These are phyloP conservation scores for Apodemia mormo DNA, from an alignment of 2,888 invertebrate species.

Conservation along the genomic window DNA sequence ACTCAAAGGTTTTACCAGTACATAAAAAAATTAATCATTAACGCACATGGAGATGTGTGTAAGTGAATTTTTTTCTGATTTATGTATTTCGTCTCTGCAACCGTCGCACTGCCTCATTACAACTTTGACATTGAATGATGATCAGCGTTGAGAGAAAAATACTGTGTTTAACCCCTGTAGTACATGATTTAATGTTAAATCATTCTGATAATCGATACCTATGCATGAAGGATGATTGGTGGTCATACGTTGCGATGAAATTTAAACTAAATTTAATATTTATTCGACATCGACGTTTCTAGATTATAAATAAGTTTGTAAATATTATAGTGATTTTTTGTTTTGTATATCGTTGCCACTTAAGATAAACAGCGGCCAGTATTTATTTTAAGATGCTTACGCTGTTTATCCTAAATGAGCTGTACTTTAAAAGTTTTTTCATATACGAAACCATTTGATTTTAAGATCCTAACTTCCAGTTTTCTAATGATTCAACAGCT, in stretches of 20 bases:
- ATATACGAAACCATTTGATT: no score
- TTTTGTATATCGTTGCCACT: no score
- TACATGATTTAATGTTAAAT: conserved; percentile 66
- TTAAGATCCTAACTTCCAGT: no score
- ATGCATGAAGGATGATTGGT: conserved; percentile 27
- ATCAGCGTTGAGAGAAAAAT: conserved; percentile 62
- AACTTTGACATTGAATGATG: conserved; percentile 71
- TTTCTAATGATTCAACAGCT: no score
- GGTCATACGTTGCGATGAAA: conserved; percentile 25
- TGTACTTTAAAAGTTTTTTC: no score
- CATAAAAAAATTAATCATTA: not conserved
- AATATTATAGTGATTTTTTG: no score
- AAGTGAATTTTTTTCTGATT: conserved; percentile 67
- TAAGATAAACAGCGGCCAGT: no score
- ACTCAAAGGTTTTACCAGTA: not conserved
- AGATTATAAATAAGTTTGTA: not conserved
- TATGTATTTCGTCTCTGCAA: conserved; percentile 58
- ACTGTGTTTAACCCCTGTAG: conserved; percentile 60
- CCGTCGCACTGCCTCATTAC: conserved; percentile 65
- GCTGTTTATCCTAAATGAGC: no score
- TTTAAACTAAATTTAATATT: conserved; percentile 24
- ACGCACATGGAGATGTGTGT: conserved; percentile 49
- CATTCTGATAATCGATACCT: conserved; percentile 42
- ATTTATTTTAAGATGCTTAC: no score
- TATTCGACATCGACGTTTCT: not conserved